These are phyloP conservation scores for Miltochrista miniata DNA, from an alignment of 2,888 invertebrate genomes.

Conservation along the genomic window DNA sequence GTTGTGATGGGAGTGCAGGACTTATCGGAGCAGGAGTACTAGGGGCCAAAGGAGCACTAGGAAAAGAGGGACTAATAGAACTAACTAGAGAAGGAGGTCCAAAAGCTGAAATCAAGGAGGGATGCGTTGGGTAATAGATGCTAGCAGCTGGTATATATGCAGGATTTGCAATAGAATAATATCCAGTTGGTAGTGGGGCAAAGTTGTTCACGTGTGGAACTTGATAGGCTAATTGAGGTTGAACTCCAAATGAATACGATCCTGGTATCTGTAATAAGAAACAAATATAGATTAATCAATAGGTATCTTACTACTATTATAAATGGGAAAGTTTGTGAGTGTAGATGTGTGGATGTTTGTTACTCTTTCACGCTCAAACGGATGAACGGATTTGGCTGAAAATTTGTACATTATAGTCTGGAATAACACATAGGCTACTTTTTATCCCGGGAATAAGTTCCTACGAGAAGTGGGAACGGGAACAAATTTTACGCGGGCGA, in stretches of 20 bases:
- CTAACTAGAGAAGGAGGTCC: constrained; percentile 19
- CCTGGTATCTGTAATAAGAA: constrained; percentile 57
- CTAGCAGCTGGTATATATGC: constrained; percentile 54
- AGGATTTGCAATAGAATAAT: constrained; percentile 51
- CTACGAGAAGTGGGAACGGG: too few relatives aligned
- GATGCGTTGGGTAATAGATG: constrained; percentile 50
- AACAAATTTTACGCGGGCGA: too few relatives aligned
- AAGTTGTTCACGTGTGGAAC: constrained; percentile 51
- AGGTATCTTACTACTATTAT: too few relatives aligned
- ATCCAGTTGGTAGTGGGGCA: constrained; percentile 50
- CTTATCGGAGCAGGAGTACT: constrained; percentile 21
- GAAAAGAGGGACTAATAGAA: constrained; percentile 21
- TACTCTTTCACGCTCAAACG: too few relatives aligned
- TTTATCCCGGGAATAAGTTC: too few relatives aligned
- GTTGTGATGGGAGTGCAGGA: constrained; percentile 23
- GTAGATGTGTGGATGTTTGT: too few relatives aligned
- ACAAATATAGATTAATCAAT: background rate
- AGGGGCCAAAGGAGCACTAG: constrained; percentile 38
- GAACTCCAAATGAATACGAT: constrained; percentile 49
- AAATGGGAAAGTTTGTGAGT: too few relatives aligned
- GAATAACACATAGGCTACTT: too few relatives aligned
- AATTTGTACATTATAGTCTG: too few relatives aligned
- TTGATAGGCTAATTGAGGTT: constrained; percentile 59
- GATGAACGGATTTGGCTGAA: too few relatives aligned
- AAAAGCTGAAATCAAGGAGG: constrained; percentile 32